Evolutionary conservation across 2,888 invertebrate species (phyloP), one percentile per base, ranked within the genome.

Genomic region (Mallateleia sp.): DNA sequence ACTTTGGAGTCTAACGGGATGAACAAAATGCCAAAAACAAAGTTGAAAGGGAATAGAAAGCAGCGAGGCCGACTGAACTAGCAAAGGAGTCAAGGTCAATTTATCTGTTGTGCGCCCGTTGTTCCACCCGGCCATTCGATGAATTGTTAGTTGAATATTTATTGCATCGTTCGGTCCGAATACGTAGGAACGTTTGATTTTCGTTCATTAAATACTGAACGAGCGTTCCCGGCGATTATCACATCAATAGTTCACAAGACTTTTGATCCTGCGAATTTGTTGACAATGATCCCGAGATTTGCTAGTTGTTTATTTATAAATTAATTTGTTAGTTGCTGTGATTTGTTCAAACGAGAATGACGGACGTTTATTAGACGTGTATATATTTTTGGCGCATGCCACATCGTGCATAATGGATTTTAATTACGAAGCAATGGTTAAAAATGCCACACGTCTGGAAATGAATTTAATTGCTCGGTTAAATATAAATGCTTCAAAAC

Each of bases 41-140:
- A n/a, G n/a, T n/a, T n/a, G n/a, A n/a, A n/a, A n/a, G n/a, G n/a
- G 81, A 78, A 74, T 77, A 86, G 80, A 79, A 66, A 71, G 56
- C 45, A 69, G 25, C 45, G 45, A 54, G 38, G 60, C 32, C 58
- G 72, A 7, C 45, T 52, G 32, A 79, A 72, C 75, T 62, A 71
- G 66, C 69, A 34, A 56, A 77, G 52, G 54, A 81, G 69, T 80
- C 85, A 86, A 86, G 81, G 85, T 66, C 81, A 78, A 77, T 86
- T 86, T 78, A 72, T 81, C 58, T 54, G 71, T 54, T 50, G 66
- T 69, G 38, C 56, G 66, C 67, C 50, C 64, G 69, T 60, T 42
- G 80, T 42, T 64, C 42, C 54, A 38, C 15, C 15, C 75, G 45
- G 58, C 24, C 28, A 58, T 67, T 64, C 85, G 45, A 52, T 54